These are phyloP conservation scores for Gnathonemus echidnorhynchus DNA, from an alignment of 2,113 vertebrate genomes.

Conservation along the genomic window DNA sequence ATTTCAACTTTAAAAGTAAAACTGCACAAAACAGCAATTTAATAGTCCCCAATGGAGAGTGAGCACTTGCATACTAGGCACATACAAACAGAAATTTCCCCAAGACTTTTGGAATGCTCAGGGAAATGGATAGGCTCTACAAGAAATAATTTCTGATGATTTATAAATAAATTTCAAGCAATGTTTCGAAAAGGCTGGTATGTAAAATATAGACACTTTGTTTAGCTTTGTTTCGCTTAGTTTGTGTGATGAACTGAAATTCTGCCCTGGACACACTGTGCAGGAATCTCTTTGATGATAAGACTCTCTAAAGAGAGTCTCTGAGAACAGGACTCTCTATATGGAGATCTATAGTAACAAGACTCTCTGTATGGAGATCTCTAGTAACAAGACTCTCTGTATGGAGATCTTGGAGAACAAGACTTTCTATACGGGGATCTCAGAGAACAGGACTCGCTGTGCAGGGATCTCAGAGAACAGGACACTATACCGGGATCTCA, in stretches of 20 bases:
- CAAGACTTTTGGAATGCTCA: conserved; percentile 28
- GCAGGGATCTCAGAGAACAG: too few relatives aligned
- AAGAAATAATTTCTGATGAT: conserved; percentile 8
- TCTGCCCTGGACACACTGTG: neutral
- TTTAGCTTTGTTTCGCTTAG: neutral
- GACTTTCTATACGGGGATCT: neutral
- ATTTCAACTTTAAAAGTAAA: conserved; percentile 46
- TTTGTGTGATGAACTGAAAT: neutral
- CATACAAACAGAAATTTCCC: conserved; percentile 41
- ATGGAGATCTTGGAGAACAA: too few relatives aligned
- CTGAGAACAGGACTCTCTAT: neutral
- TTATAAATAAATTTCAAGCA: conserved; percentile 16
- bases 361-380: too few relatives aligned
- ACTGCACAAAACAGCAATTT: conserved; percentile 60
- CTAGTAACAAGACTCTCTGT: too few relatives aligned
- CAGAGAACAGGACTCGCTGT: neutral
- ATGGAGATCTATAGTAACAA: too few relatives aligned
- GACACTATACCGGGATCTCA: too few relatives aligned
- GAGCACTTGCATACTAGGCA: conserved; percentile 47
- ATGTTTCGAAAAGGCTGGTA: neutral
- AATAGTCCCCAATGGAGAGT: conserved; percentile 48
- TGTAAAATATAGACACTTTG: neutral
- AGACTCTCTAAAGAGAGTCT: neutral
- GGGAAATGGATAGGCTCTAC: conserved; percentile 14
- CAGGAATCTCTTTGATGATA: neutral